These are phyloP conservation scores for Drosophila cardini DNA, from an alignment of 1,140 invertebrate genomes.

Conservation along the genomic window DNA sequence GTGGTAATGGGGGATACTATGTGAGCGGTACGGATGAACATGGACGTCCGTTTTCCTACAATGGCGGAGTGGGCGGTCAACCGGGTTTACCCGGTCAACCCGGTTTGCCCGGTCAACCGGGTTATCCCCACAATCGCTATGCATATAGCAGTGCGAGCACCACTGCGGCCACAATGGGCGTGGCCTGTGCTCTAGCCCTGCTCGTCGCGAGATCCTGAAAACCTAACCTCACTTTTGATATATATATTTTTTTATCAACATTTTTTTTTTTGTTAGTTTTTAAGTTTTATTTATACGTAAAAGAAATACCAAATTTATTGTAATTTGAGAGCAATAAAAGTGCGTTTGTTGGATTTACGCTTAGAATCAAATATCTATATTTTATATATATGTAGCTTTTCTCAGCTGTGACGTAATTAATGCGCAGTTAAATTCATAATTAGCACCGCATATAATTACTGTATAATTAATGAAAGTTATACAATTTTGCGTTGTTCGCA, in stretches of 20 bases:
- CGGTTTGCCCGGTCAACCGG: conserved; percentile 28
- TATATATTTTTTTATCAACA: conserved; percentile 15
- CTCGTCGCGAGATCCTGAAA: conserved; percentile 40
- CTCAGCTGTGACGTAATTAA: background rate
- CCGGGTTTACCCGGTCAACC: conserved; percentile 30
- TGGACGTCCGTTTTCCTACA: conserved; percentile 66
- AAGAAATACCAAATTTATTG: conserved; percentile 45
- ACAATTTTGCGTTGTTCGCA: background rate
- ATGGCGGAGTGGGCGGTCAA: conserved; percentile 47
- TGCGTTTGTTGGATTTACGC: conserved; percentile 26
- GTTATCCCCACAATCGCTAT: conserved; percentile 52
- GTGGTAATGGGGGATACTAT: conserved; percentile 74
- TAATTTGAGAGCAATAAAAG: conserved; percentile 57
- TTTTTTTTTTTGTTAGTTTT: conserved; percentile 52
- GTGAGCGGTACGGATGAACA: conserved; percentile 71
- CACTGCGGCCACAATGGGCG: background rate
- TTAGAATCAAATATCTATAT: background rate
- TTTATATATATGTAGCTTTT: background rate
- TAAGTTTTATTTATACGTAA: conserved; percentile 69
- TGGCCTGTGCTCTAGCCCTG: conserved; percentile 28
- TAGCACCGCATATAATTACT: background rate
- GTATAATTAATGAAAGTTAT: conserved; percentile 6
- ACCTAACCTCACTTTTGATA: background rate
- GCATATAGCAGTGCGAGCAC: conserved; percentile 35
- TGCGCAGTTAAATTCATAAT: background rate